Percentiles rank a stretch among this genome's conserved stretches.
Evolutionary conservation across 2,113 vertebrate species (phyloP).

Genomic region (Prolemur simus): DNA sequence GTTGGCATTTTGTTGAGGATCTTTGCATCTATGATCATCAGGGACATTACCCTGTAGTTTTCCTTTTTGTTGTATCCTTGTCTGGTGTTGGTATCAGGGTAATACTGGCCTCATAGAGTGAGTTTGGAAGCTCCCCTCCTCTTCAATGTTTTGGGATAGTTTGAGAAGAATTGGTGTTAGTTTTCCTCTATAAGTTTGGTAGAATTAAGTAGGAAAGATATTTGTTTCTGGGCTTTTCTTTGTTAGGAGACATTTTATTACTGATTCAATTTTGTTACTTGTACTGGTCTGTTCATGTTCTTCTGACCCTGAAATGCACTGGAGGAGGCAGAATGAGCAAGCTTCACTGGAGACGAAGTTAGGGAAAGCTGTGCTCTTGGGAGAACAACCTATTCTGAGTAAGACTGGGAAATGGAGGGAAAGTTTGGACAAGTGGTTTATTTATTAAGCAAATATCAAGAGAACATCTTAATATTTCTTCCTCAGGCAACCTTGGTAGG

Average conservation of each 20-base stretch:
- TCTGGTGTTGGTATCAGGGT: background rate
- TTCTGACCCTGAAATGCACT: background rate
- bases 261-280: background rate
- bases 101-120: background rate
- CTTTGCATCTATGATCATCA: background rate
- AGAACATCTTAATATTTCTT: background rate
- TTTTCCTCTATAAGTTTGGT: background rate
- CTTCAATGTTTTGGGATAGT: background rate
- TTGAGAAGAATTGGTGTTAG: background rate
- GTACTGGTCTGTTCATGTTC: background rate
- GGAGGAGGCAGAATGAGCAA: background rate
- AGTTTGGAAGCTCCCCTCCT: background rate
- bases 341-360: background rate
- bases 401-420: background rate
- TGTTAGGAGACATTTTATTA: background rate
- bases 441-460: background rate
- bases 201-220: background rate
- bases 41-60: background rate
- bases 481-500: background rate
- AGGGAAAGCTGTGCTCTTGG: background rate
- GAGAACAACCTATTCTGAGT: background rate
- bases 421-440: background rate
- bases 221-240: background rate
- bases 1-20: too few species aligned
- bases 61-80: background rate